These are phyloP conservation scores for Trichoplusia ni DNA, from an alignment of 1,140 invertebrate species.

Conservation along the genomic window DNA sequence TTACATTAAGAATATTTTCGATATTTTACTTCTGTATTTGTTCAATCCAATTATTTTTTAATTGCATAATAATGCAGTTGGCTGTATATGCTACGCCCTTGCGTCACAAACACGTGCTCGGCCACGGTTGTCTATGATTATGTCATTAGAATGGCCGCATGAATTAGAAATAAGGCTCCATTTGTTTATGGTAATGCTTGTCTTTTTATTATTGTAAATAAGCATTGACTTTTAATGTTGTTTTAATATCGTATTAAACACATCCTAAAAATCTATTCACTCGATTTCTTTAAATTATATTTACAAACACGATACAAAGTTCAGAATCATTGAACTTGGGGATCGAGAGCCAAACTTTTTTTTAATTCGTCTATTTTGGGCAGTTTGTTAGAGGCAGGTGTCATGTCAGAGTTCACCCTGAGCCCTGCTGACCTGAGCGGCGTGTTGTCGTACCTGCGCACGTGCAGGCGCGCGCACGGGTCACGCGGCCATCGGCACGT, in stretches of 20 bases:
- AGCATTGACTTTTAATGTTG: neutral
- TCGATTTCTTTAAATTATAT: neutral
- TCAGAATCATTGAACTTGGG: too few species aligned
- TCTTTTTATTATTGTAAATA: slow-evolving; percentile 2
- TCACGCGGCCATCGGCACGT: slow-evolving; percentile 73
- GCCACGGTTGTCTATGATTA: slow-evolving; percentile 23
- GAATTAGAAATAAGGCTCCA: slow-evolving; percentile 15
- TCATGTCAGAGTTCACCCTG: slow-evolving; percentile 17
- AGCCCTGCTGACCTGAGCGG: slow-evolving; percentile 48
- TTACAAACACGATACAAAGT: neutral
- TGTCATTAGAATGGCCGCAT: slow-evolving; percentile 19
- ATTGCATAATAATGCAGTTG: slow-evolving; percentile 19
- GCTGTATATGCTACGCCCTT: neutral
- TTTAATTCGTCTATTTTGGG: neutral
- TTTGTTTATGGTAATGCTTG: neutral
- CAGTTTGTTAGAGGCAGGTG: neutral
- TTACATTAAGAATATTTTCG: slow-evolving; percentile 36
- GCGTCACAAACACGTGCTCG: slow-evolving; percentile 26
- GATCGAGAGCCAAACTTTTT: too few species aligned
- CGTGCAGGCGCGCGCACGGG: slow-evolving; percentile 49
- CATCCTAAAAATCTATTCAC: neutral
- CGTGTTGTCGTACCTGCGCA: slow-evolving; percentile 54
- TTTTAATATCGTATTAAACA: neutral
- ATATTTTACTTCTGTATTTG: slow-evolving; percentile 26
- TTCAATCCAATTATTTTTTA: slow-evolving; percentile 2